A percentile compares a stretch with the other conserved stretches of the same genome.
Evolutionary conservation across 2,888 invertebrate species (phyloP).

Genomic region (Melitaea athalia): DNA sequence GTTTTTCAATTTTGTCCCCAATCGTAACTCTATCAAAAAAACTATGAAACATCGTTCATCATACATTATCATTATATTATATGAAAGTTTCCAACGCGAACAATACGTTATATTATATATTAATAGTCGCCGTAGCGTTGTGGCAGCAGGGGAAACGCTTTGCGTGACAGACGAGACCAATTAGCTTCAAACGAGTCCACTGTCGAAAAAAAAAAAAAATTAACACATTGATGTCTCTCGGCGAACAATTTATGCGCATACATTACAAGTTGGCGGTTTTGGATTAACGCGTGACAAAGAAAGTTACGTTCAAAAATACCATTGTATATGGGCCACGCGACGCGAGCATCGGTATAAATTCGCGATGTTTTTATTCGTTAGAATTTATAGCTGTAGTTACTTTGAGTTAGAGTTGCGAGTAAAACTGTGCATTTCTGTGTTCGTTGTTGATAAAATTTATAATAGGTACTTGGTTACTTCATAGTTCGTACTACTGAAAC

Average conservation of each 20-base stretch:
- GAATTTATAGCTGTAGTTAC: constrained; percentile 8
- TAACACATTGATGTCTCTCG: constrained; percentile 39
- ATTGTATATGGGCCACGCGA: constrained; percentile 13
- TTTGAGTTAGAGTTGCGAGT: background rate
- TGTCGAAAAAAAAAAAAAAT: constrained; percentile 44
- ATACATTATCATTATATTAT: too few relatives aligned
- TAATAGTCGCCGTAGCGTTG: constrained; percentile 23
- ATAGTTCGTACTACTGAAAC: background rate
- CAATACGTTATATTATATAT: background rate
- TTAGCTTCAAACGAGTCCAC: constrained; percentile 40
- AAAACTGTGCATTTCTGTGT: background rate
- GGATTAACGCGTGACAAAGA: constrained; percentile 36
- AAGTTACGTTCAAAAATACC: constrained; percentile 18
- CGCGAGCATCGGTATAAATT: constrained; percentile 6
- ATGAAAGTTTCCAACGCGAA: background rate
- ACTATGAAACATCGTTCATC: too few relatives aligned
- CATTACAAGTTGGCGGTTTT: constrained; percentile 46
- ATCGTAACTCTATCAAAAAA: background rate
- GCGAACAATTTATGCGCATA: constrained; percentile 58
- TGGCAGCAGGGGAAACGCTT: constrained; percentile 43
- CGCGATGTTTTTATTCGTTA: constrained; percentile 8
- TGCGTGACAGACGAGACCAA: constrained; percentile 43
- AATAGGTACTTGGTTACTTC: background rate
- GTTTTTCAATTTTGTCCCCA: too few relatives aligned
- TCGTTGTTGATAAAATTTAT: background rate